Evolutionary conservation across 35 echinoderm and acorn worm genomes (phyloP).

Genomic region (Lytechinus variegatus): DNA sequence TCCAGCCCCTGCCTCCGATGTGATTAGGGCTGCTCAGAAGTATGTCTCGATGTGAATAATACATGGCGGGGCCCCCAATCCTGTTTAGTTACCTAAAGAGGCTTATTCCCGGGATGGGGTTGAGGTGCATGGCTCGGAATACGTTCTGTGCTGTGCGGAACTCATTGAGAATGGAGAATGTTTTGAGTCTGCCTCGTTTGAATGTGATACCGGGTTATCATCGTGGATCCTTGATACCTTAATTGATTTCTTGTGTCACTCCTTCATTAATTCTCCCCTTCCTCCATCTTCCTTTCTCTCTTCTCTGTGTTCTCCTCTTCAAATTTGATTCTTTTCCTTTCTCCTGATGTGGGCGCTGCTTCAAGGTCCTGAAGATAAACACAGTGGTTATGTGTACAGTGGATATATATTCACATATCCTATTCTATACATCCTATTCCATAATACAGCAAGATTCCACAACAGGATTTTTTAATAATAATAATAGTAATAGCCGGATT

Average conservation of each 20-base stretch:
- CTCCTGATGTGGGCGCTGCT: too few species aligned
- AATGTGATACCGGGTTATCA: background rate
- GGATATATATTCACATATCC: too few species aligned
- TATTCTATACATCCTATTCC: too few species aligned
- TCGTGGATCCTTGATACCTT: background rate
- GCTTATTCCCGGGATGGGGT: background rate
- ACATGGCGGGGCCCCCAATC: background rate
- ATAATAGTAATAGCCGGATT: too few species aligned
- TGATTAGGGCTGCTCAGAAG: background rate
- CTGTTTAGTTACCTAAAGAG: slow-evolving; percentile 12
- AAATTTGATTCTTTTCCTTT: too few species aligned
- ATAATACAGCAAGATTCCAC: too few species aligned
- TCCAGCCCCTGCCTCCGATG: background rate
- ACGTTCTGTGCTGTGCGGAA: background rate
- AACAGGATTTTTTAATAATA: too few species aligned
- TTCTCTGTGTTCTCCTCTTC: too few species aligned
- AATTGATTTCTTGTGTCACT: background rate
- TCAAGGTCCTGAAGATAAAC: too few species aligned
- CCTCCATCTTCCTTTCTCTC: too few species aligned
- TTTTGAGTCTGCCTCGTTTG: background rate
- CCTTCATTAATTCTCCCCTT: background rate
- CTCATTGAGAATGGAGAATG: background rate
- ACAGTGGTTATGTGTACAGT: too few species aligned
- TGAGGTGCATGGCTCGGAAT: background rate
- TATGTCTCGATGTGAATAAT: background rate